Evolutionary conservation across 2,888 invertebrate genomes (phyloP), one percentile per base, ranked within the genome.

Genomic region (Phaonia tiefii): DNA sequence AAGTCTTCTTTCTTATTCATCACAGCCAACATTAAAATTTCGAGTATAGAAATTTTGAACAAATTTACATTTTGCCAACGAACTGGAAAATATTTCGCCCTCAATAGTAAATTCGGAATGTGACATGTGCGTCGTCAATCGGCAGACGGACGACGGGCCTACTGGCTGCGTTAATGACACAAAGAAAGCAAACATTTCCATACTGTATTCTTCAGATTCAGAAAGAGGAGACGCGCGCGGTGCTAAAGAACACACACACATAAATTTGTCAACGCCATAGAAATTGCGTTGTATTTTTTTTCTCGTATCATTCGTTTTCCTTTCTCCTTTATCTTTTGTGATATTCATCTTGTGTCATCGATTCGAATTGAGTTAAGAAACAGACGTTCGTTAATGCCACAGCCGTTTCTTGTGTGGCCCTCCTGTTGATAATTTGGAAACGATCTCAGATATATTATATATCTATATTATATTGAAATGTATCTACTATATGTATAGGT

Each of bases 241-340:
- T 17, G 31, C 17, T 37, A 13, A 63, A 63, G 31, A 31, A 31
- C 8, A 31, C 31, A 63, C 39, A 63, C 11, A 63, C 39, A 63
- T 63, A 63, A 63, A 63, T 63, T 63, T 63, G 63, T 63, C 63
- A 63, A 63, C 63, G 63, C 63, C 63, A 63, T 22, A 42, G 63
- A 42, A 63, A 63, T 63, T 63, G 63, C 63, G 63, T 63, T 42
- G 63, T 63, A 17, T 20, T 39, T 63, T 49, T 49, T 15, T 11
- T 8, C 17, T 46, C n/a, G 31, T 31, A 8, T 31, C 31, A 31
- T 8, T 31, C 3, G 31, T 8, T 31, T 31, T 15, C 17, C 46
- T 44, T 44, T 5, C 46, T 54, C 25, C 22, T 54, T 25, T 22
- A 22, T 31, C 31, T 22, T 13, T 54, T 25, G 22, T 22, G 22